Percentiles rank a stretch among this genome's conserved stretches.
phyloP scores from a whole-genome alignment of 2,113 vertebrate genomes.

The Xiphophorus hellerii region DNA sequence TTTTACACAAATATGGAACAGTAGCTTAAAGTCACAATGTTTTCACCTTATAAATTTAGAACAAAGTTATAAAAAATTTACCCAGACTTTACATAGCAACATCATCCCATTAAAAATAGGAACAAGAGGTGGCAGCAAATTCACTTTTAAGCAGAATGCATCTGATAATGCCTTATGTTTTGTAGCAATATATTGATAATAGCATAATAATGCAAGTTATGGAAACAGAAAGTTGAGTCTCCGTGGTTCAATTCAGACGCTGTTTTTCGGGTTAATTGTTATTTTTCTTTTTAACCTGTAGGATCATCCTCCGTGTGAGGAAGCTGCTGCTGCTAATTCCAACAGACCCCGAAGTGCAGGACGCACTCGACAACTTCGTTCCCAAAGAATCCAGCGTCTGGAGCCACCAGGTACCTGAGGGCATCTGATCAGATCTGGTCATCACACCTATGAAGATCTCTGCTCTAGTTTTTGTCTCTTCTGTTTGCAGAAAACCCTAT shows the following conservation, averaged over 20 bases:
- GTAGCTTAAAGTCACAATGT: too few species aligned
- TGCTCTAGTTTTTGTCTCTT: neutral
- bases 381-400: slow-evolving; percentile 86
- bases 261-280: neutral
- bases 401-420: slow-evolving; percentile 81
- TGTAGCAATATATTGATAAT: too few species aligned
- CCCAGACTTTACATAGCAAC: neutral
- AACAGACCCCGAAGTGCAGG: slow-evolving; percentile 97
- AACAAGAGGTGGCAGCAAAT: neutral
- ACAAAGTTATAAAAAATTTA: neutral
- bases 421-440: neutral
- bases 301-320: slow-evolving; percentile 94
- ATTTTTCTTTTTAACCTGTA: slow-evolving; percentile 52
- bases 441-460: neutral
- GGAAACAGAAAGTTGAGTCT: too few species aligned
- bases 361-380: slow-evolving; percentile 92
- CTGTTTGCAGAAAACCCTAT: slow-evolving; percentile 88
- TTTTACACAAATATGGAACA: too few species aligned
- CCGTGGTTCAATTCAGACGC: neutral
- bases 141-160: too few species aligned
- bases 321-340: slow-evolving; percentile 95
- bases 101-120: neutral
- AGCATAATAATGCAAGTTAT: too few species aligned
- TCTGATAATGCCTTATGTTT: too few species aligned
- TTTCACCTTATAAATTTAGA: neutral